Conservation (phyloP, 2,797 vertebrate genomes). For the Ptychadena robeensis region DNA sequence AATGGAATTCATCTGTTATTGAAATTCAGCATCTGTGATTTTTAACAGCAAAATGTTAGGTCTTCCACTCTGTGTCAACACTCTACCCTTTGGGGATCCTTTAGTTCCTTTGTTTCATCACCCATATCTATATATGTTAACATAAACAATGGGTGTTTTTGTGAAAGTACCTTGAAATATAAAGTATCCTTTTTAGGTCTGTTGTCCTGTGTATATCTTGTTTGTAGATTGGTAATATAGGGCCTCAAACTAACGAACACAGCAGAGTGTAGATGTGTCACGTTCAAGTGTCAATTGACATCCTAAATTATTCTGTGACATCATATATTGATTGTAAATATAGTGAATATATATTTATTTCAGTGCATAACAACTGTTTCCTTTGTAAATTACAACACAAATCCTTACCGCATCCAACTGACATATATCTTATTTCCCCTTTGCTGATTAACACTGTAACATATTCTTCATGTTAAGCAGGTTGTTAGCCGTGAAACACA, state of each 20-base stretch:
- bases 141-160: too few species aligned
- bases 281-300: too few species aligned
- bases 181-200: background rate
- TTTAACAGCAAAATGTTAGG: background rate
- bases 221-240: background rate
- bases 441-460: conserved; percentile 27
- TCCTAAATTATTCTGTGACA: too few species aligned
- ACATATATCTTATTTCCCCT: conserved; percentile 13
- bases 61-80: background rate
- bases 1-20: background rate
- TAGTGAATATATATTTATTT: background rate
- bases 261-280: too few species aligned
- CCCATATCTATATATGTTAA: background rate
- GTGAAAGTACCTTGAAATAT: background rate
- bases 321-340: too few species aligned
- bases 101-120: background rate
- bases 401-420: conserved; percentile 4
- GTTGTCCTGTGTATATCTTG: background rate
- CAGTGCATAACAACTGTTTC: too few species aligned
- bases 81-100: background rate
- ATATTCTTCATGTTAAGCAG: conserved; percentile 41
- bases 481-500: conserved; percentile 51
- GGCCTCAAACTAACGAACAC: too few species aligned
- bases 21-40: background rate
- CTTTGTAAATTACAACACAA: too few species aligned